These are phyloP conservation scores for Nyleta sp. DNA, from an alignment of 2,888 invertebrate genomes.

Conservation along the genomic window DNA sequence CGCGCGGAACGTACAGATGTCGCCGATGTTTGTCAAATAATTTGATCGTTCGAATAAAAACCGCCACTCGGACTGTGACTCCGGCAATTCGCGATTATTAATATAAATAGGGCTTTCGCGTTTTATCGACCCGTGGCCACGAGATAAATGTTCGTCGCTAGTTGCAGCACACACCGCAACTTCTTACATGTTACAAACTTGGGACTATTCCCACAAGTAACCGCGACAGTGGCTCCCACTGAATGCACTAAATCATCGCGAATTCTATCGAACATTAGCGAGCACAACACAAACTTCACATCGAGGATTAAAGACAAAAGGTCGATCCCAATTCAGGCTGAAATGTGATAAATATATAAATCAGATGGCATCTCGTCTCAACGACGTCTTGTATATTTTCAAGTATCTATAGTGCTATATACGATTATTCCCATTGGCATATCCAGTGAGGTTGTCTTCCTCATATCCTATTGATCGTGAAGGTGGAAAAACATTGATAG, in stretches of 20 bases:
- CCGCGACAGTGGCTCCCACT: constrained; percentile 50
- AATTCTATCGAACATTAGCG: constrained; percentile 55
- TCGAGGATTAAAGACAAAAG: constrained; percentile 53
- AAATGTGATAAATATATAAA: constrained; percentile 43
- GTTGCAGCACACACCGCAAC: constrained; percentile 42
- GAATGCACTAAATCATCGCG: constrained; percentile 55
- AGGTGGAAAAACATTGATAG: too few relatives aligned
- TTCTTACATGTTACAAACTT: constrained; percentile 59
- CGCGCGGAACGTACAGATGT: not conserved
- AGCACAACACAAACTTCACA: constrained; percentile 48
- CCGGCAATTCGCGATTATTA: not conserved
- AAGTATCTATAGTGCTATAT: not conserved
- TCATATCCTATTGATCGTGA: too few relatives aligned
- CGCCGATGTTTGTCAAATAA: constrained; percentile 12
- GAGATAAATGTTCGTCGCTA: constrained; percentile 47
- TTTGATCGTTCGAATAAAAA: not conserved
- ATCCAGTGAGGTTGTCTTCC: too few relatives aligned
- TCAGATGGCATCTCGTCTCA: constrained; percentile 12
- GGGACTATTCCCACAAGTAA: constrained; percentile 59
- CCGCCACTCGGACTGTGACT: not conserved
- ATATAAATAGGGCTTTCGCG: constrained; percentile 7
- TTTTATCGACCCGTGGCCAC: constrained; percentile 33
- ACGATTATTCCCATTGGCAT: too few relatives aligned
- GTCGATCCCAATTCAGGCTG: constrained; percentile 27
- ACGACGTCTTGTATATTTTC: not conserved